phyloP scores from a whole-genome alignment of 2,888 invertebrate species.

The Apantesis nais region DNA sequence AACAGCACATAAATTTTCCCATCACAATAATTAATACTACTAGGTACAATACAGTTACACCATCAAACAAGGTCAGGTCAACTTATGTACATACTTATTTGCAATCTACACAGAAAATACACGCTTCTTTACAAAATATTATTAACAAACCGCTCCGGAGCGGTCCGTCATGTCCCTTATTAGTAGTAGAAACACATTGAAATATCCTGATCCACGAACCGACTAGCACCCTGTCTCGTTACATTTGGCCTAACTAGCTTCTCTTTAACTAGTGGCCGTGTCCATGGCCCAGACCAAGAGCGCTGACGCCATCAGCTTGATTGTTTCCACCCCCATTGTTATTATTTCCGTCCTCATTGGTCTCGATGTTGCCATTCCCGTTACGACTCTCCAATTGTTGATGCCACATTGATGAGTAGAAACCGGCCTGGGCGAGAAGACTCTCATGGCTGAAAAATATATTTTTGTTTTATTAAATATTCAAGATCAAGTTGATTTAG shows the following conservation, averaged over 20 bases:
- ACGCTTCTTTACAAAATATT: conserved; percentile 33
- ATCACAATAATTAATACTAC: conserved; percentile 74
- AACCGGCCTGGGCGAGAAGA: conserved; percentile 88
- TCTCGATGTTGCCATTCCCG: conserved; percentile 50
- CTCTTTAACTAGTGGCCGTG: conserved; percentile 46
- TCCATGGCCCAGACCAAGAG: conserved; percentile 53
- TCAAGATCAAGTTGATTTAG: background rate
- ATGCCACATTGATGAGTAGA: conserved; percentile 97
- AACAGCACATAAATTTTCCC: conserved; percentile 74
- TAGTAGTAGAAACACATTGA: background rate
- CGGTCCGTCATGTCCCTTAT: conserved; percentile 58
- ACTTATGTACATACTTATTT: conserved; percentile 55
- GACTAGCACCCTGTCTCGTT: conserved; percentile 48
- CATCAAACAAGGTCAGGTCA: conserved; percentile 55
- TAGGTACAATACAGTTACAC: conserved; percentile 69
- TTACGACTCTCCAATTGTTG: conserved; percentile 90
- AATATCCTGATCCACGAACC: conserved; percentile 49
- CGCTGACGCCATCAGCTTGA: conserved; percentile 49
- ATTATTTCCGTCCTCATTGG: conserved; percentile 44
- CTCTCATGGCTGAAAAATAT: conserved; percentile 88
- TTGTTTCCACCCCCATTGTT: conserved; percentile 37
- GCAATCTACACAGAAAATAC: conserved; percentile 37
- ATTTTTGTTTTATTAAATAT: background rate
- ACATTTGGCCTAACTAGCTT: conserved; percentile 26
- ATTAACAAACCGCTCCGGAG: conserved; percentile 51